Conservation (phyloP, 2,888 invertebrate species). For the Marronus borbonicus region DNA sequence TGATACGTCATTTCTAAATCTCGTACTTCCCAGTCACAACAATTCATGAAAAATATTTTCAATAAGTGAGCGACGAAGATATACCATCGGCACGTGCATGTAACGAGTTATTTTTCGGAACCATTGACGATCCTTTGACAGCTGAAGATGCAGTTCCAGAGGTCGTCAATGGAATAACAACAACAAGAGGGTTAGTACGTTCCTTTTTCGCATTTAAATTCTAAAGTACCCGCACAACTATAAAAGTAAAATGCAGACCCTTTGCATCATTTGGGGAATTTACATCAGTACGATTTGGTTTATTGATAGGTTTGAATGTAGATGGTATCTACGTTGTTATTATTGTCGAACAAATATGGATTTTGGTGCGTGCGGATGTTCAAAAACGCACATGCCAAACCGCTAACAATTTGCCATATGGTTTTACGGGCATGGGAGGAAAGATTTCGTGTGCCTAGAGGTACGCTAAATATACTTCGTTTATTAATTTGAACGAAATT, state of each 20-base stretch:
- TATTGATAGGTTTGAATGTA: not conserved
- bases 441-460: no score
- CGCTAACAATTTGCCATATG: not conserved
- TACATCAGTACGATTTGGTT: constrained; percentile 2
- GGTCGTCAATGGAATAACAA: not conserved
- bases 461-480: no score
- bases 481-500: no score
- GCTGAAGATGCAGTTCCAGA: not conserved
- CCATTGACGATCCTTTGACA: not conserved
- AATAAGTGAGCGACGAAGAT: no score
- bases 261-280: constrained; percentile 19
- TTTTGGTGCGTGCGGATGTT: no score
- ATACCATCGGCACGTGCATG: no score
- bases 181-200: constrained; percentile 35
- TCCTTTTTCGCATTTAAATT: constrained; percentile 53
- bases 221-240: constrained; percentile 55
- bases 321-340: constrained; percentile 12
- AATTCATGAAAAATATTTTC: no score
- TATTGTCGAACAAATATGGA: not conserved
- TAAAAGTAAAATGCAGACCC: constrained; percentile 9
- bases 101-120: not conserved
- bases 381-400: not conserved
- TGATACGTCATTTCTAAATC: no score
- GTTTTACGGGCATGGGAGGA: no score
- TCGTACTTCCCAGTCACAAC: no score